Conservation (phyloP, 2,888 invertebrate genomes). For the Hypsopygia costalis region DNA sequence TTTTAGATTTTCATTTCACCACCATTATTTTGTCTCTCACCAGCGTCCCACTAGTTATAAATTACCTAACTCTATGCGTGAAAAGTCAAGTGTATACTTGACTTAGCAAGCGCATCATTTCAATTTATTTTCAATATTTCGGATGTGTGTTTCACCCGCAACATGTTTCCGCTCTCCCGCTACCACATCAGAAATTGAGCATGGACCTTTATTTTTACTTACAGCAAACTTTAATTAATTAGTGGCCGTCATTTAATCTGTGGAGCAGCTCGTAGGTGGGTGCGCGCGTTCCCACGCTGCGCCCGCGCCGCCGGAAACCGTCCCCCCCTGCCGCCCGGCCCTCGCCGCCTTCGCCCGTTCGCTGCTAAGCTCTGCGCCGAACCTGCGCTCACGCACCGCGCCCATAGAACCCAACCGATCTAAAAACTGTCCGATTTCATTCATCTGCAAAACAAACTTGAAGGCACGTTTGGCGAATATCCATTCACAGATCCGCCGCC, state of each 20-base stretch:
- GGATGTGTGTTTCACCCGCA: too few species aligned
- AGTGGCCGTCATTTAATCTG: slow-evolving; percentile 71
- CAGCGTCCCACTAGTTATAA: too few species aligned
- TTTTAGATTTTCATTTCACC: too few species aligned
- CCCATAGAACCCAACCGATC: slow-evolving; percentile 49
- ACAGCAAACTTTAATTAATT: slow-evolving; percentile 70
- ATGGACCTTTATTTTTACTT: slow-evolving; percentile 56
- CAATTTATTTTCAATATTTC: too few species aligned
- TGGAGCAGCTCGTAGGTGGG: slow-evolving; percentile 65
- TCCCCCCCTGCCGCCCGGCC: slow-evolving; percentile 33
- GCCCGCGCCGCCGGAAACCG: slow-evolving; percentile 69
- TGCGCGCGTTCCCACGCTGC: slow-evolving; percentile 74
- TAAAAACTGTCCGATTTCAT: slow-evolving; percentile 46
- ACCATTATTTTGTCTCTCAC: too few species aligned
- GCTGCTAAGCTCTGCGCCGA: slow-evolving; percentile 60
- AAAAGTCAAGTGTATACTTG: too few species aligned
- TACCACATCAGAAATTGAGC: slow-evolving; percentile 20
- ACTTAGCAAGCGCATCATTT: too few species aligned
- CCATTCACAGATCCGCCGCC: slow-evolving; percentile 49
- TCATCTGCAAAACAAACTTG: slow-evolving; percentile 59
- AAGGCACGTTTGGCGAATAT: slow-evolving; percentile 68
- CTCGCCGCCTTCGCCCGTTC: slow-evolving; percentile 27
- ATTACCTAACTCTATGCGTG: too few species aligned
- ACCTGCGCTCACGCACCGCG: slow-evolving; percentile 67
- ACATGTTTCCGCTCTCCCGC: neutral